Percentiles rank a stretch among this genome's conserved stretches.
Evolutionary conservation across 2,113 vertebrate species (phyloP).

Genomic region (Zosterops pallidus): DNA sequence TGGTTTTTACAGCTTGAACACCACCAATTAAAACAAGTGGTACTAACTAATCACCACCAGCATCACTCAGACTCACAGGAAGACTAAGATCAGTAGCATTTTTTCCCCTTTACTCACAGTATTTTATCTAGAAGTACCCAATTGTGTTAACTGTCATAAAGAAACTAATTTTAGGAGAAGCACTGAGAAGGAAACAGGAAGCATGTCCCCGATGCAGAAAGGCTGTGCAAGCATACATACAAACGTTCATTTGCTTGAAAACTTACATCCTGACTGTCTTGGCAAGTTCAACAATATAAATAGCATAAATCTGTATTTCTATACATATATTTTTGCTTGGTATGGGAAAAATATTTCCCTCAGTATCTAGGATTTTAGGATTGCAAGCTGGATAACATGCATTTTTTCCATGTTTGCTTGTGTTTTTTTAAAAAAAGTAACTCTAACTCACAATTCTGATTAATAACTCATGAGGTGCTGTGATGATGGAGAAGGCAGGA

Average conservation of each 20-base stretch:
- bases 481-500: not conserved
- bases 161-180: conserved; percentile 33
- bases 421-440: not conserved
- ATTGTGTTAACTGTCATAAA: not conserved
- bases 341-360: not conserved
- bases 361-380: not conserved
- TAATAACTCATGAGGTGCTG: not conserved
- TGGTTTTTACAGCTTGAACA: not conserved
- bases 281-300: not conserved
- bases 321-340: not conserved
- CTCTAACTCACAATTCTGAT: not conserved
- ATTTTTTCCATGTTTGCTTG: conserved; percentile 54
- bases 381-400: conserved; percentile 2
- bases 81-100: not conserved
- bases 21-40: not conserved
- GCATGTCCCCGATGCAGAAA: not conserved
- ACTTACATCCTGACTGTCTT: conserved; percentile 31
- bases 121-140: not conserved
- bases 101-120: not conserved
- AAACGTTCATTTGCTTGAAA: not conserved
- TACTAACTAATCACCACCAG: not conserved
- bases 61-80: not conserved
- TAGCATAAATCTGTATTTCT: not conserved
- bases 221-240: not conserved
- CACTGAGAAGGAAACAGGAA: conserved; percentile 36